These are phyloP conservation scores for Gymnorhina tibicen DNA, from an alignment of 2,113 vertebrate genomes.

Conservation along the genomic window DNA sequence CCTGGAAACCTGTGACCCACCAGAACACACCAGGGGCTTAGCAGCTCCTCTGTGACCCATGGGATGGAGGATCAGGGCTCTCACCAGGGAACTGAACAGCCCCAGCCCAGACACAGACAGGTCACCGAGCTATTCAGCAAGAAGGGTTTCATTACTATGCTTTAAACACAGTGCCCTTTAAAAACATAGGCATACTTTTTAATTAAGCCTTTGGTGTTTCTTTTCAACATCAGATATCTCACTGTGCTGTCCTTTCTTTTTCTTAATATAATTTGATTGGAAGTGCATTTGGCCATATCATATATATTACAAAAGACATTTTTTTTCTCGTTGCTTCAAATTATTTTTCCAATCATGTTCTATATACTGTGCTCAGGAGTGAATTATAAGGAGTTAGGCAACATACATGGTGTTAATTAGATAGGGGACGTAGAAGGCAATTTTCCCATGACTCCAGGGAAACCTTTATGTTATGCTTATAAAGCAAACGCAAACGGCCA, in stretches of 20 bases:
- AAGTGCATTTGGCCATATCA: constrained; percentile 29
- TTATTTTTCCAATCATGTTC: constrained; percentile 64
- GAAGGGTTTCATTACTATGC: not conserved
- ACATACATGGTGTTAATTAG: constrained; percentile 70
- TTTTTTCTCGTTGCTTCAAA: constrained; percentile 61
- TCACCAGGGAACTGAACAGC: not conserved
- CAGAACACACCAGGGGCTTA: not conserved
- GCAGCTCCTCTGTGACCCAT: not conserved
- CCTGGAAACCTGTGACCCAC: not conserved
- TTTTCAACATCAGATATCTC: constrained; percentile 22
- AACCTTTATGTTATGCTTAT: constrained; percentile 61
- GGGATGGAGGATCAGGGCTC: not conserved
- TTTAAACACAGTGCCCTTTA: not conserved
- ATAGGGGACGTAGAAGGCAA: constrained; percentile 60
- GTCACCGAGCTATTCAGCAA: not conserved
- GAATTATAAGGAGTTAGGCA: constrained; percentile 67
- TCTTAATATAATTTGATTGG: constrained; percentile 30
- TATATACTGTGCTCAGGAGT: constrained; percentile 37
- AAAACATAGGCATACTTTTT: constrained; percentile 29
- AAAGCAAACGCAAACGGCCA: constrained; percentile 46
- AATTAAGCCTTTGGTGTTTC: constrained; percentile 54
- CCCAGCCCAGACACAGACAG: not conserved
- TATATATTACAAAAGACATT: constrained; percentile 25
- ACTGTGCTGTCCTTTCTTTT: constrained; percentile 5
- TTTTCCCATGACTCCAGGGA: constrained; percentile 66